Evolutionary conservation across 2,113 vertebrate species (phyloP).

Genomic region (Tapirus terrestris): DNA sequence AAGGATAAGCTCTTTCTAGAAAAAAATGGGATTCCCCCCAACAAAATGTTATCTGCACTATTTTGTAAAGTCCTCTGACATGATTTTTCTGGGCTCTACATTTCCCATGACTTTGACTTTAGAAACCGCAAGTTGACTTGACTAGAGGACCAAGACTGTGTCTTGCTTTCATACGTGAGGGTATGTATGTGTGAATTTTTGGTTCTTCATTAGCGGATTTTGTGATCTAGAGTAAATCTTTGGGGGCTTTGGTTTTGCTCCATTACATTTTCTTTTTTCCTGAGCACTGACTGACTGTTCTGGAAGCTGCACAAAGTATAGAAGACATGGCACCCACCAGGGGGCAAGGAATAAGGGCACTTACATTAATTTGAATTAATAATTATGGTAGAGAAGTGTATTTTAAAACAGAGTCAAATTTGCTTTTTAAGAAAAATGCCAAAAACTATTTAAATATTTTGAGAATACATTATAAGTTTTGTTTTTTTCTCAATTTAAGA

Average conservation of each 20-base stretch:
- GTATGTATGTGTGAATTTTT: background rate
- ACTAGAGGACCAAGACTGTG: background rate
- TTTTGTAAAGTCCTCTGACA: background rate
- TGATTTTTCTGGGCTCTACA: background rate
- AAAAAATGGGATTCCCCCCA: background rate
- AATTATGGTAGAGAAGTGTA: slow-evolving; percentile 41
- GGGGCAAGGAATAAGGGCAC: background rate
- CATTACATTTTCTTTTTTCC: background rate
- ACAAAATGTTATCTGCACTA: background rate
- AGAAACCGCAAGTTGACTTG: background rate
- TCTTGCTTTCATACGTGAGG: background rate
- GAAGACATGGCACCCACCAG: background rate
- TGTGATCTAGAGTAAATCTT: background rate
- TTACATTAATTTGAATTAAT: background rate
- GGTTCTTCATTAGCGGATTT: background rate
- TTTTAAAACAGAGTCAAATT: slow-evolving; percentile 41
- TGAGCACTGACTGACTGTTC: slow-evolving; percentile 22
- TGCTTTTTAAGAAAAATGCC: slow-evolving; percentile 55
- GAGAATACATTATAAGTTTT: slow-evolving; percentile 10
- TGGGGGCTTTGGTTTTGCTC: slow-evolving; percentile 14
- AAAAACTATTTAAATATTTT: slow-evolving; percentile 62
- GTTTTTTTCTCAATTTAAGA: slow-evolving; percentile 46
- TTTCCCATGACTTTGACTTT: slow-evolving; percentile 27
- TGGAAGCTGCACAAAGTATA: slow-evolving; percentile 5
- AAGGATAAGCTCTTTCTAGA: slow-evolving; percentile 12